These are phyloP conservation scores for Hirtodrosophila alboralis DNA, from an alignment of 2,888 invertebrate genomes.

Conservation along the genomic window DNA sequence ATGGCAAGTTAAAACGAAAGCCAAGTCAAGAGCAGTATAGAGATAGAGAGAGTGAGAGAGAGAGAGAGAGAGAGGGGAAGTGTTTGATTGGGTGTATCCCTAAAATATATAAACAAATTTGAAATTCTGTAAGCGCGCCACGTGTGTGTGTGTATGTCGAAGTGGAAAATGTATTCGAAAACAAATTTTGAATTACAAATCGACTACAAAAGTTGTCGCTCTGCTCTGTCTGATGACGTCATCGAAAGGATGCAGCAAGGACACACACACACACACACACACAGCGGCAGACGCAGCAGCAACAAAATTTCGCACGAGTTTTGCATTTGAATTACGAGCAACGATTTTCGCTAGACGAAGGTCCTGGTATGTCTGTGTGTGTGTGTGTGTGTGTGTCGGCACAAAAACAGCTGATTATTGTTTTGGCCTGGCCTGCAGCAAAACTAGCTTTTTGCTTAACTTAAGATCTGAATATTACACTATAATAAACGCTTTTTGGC, in stretches of 20 bases:
- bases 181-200: constrained; percentile 81
- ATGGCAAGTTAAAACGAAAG: constrained; percentile 51
- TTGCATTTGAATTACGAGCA: constrained; percentile 81
- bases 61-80: constrained; percentile 6
- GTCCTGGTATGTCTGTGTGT: constrained; percentile 28
- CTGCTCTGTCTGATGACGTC: constrained; percentile 60
- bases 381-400: constrained; percentile 19
- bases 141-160: constrained; percentile 64
- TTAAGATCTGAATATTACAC: constrained; percentile 51
- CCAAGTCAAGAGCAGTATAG: constrained; percentile 27
- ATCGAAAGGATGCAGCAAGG: constrained; percentile 70
- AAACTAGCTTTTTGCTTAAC: constrained; percentile 11
- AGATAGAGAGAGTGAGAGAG: constrained; percentile 8
- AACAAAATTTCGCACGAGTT: constrained; percentile 79
- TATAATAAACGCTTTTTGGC: constrained; percentile 8
- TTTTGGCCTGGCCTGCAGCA: constrained; percentile 52
- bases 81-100: constrained; percentile 1
- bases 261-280: constrained; percentile 33
- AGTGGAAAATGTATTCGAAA: constrained; percentile 78
- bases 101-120: constrained; percentile 60
- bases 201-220: constrained; percentile 51
- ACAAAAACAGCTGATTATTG: constrained; percentile 76
- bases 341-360: constrained; percentile 59
- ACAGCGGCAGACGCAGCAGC: constrained; percentile 44
- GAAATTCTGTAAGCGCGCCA: constrained; percentile 72